Conservation (phyloP, 1,140 invertebrate species). For the Rhyzopertha dominica region DNA sequence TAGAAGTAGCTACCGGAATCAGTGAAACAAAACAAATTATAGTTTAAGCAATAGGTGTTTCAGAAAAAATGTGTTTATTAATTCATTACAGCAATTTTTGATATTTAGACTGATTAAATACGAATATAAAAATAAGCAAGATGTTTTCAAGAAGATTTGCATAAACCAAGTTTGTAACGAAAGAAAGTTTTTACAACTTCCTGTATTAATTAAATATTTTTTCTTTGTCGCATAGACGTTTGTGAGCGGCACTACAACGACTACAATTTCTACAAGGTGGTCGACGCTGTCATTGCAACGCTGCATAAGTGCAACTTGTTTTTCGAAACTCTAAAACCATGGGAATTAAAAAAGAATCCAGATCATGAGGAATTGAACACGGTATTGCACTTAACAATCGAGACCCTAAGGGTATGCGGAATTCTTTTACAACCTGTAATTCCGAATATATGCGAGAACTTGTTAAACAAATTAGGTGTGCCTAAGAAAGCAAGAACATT, state of each 20-base stretch:
- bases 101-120: no score
- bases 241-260: slow-evolving; percentile 65
- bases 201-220: no score
- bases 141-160: no score
- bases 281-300: slow-evolving; percentile 69
- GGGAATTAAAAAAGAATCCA: slow-evolving; percentile 65
- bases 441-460: slow-evolving; percentile 60
- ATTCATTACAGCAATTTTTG: no score
- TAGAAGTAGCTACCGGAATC: no score
- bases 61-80: no score
- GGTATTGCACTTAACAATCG: slow-evolving; percentile 77
- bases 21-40: no score
- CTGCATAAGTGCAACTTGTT: slow-evolving; percentile 79
- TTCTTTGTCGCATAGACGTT: slow-evolving; percentile 44
- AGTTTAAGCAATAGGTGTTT: no score
- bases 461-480: slow-evolving; percentile 66
- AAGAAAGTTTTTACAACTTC: no score
- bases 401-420: slow-evolving; percentile 71
- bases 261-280: slow-evolving; percentile 78
- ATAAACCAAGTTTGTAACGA: no score
- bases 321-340: slow-evolving; percentile 80
- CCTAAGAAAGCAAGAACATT: slow-evolving; percentile 50
- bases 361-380: slow-evolving; percentile 57
- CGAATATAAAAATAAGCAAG: no score
- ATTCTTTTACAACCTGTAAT: slow-evolving; percentile 81